These are phyloP conservation scores for Murina feae DNA, from an alignment of 2,113 vertebrate species.

Conservation along the genomic window DNA sequence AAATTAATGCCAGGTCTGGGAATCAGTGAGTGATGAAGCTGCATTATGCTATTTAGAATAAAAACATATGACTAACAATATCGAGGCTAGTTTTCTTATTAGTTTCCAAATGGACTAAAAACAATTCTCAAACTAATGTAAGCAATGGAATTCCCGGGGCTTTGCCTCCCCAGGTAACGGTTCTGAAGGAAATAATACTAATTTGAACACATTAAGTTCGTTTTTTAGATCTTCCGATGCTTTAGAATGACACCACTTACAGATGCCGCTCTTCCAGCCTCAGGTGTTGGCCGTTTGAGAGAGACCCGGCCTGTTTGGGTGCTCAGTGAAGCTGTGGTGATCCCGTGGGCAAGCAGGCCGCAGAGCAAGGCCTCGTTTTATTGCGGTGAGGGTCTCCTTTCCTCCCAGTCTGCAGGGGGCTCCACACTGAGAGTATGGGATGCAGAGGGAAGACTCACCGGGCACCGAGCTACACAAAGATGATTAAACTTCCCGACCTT, in stretches of 20 bases:
- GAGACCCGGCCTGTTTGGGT: background rate
- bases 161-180: background rate
- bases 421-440: background rate
- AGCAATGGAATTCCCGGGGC: background rate
- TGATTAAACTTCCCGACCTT: background rate
- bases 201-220: background rate
- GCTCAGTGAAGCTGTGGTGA: background rate
- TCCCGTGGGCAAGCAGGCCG: background rate
- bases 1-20: background rate
- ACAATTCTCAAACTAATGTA: background rate
- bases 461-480: background rate
- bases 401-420: background rate
- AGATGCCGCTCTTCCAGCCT: background rate
- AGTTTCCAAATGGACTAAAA: background rate
- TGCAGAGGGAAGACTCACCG: background rate
- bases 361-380: background rate
- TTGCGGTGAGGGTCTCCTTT: background rate
- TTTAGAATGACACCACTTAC: background rate
- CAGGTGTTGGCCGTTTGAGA: background rate
- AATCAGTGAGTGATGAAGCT: background rate
- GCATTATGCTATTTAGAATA: background rate
- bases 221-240: background rate
- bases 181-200: background rate
- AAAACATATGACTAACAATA: background rate
- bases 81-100: background rate